Evolutionary conservation across 2,113 vertebrate species (phyloP).

Genomic region (Tricholaema leucomelas): DNA sequence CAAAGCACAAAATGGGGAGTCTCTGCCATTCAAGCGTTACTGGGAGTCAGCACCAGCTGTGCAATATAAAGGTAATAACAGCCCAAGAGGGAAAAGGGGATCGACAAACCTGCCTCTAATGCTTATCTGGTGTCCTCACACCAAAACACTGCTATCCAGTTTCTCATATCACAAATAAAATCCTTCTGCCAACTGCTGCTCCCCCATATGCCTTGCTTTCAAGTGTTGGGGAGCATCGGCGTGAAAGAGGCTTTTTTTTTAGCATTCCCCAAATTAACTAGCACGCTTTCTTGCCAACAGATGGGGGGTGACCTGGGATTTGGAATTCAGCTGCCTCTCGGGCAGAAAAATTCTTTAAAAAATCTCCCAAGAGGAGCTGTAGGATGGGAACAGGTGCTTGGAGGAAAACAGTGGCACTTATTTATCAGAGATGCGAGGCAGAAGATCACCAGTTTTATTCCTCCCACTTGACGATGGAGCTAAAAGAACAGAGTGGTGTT

Average conservation of each 20-base stretch:
- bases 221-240: conserved; percentile 26
- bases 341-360: conserved; percentile 21
- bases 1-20: neutral
- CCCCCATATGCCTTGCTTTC: conserved; percentile 32
- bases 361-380: conserved; percentile 17
- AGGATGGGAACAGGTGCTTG: conserved; percentile 49
- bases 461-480: neutral
- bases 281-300: conserved; percentile 48
- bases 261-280: conserved; percentile 51
- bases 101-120: neutral
- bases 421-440: conserved; percentile 16
- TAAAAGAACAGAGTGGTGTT: neutral
- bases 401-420: conserved; percentile 21
- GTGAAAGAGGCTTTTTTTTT: conserved; percentile 54
- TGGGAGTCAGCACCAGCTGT: neutral
- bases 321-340: conserved; percentile 45
- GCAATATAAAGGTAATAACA: neutral
- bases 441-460: conserved; percentile 40
- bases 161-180: conserved; percentile 28
- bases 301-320: conserved; percentile 56
- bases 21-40: neutral
- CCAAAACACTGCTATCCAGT: conserved; percentile 11
- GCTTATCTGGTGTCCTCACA: neutral
- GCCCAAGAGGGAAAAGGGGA: neutral
- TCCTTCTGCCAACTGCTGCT: conserved; percentile 24